A percentile compares a stretch with the other conserved stretches of the same genome.
Conservation (phyloP, 2,113 vertebrate genomes). For the Psammodynastes pulverulentus region DNA sequence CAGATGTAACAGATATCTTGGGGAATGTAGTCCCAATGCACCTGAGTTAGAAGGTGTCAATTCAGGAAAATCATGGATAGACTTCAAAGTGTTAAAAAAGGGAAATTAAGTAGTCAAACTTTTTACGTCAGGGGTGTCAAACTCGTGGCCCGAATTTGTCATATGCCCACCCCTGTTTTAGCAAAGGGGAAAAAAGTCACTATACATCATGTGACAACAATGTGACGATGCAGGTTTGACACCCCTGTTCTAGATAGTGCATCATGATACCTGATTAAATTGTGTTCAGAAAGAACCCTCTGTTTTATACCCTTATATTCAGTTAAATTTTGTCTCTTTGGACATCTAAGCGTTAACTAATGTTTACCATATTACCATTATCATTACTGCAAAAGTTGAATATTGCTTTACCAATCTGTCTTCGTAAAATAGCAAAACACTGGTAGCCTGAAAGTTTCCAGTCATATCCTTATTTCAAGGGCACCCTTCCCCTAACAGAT, state of each 20-base stretch:
- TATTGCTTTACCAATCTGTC: neutral
- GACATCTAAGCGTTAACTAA: accelerated
- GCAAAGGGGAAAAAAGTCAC: no score
- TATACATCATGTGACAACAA: no score
- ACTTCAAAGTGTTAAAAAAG: neutral
- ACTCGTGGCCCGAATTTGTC: no score
- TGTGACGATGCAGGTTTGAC: no score
- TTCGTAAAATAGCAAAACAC: neutral
- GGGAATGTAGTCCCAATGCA: neutral
- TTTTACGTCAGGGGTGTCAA: neutral
- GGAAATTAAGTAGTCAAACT: neutral
- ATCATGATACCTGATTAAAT: neutral
- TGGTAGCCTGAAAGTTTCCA: neutral
- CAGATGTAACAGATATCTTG: neutral
- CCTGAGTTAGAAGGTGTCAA: neutral
- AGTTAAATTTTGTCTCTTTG: neutral
- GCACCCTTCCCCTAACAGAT: neutral
- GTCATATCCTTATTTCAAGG: neutral
- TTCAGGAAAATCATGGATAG: neutral
- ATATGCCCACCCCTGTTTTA: no score
- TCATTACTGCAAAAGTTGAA: neutral
- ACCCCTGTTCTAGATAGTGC: no score
- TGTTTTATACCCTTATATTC: neutral
- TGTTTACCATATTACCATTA: neutral
- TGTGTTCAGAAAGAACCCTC: neutral